Conservation (phyloP, 2,797 vertebrate species). For the Simalia tracyae region DNA sequence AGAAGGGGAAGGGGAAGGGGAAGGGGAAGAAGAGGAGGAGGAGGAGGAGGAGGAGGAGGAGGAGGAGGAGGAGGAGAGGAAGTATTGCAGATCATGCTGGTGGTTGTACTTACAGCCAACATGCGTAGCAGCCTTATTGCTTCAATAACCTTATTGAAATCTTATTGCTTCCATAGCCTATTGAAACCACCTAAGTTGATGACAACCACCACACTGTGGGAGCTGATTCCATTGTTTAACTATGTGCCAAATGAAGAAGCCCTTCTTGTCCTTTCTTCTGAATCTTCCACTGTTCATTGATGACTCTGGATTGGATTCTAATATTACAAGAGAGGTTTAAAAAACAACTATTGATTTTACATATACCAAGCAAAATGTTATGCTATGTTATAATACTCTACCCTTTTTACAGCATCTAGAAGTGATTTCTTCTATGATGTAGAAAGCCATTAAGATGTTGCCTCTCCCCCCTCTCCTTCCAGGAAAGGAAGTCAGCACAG, state of each 20-base stretch:
- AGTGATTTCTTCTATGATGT: background rate
- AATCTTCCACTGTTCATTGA: background rate
- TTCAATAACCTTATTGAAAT: background rate
- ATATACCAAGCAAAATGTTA: background rate
- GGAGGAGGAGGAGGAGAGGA: too few species aligned
- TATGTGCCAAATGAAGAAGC: background rate
- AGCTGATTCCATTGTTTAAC: background rate
- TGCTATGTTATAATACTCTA: background rate
- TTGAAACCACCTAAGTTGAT: background rate
- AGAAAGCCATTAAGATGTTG: background rate
- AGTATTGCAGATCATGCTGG: background rate
- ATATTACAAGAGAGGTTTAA: background rate
- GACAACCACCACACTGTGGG: background rate
- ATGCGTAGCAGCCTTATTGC: background rate
- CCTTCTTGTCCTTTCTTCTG: background rate
- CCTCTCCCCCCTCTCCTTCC: background rate
- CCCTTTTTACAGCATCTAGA: background rate
- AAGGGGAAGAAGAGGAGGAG: too few species aligned
- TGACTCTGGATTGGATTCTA: background rate
- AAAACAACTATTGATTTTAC: background rate
- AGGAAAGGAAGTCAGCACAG: background rate
- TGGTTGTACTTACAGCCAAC: background rate
- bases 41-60: too few species aligned
- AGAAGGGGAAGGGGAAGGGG: too few species aligned
- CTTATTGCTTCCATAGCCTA: background rate